Evolutionary conservation across 1,140 invertebrate species (phyloP).

Genomic region (Antheraea mylitta): DNA sequence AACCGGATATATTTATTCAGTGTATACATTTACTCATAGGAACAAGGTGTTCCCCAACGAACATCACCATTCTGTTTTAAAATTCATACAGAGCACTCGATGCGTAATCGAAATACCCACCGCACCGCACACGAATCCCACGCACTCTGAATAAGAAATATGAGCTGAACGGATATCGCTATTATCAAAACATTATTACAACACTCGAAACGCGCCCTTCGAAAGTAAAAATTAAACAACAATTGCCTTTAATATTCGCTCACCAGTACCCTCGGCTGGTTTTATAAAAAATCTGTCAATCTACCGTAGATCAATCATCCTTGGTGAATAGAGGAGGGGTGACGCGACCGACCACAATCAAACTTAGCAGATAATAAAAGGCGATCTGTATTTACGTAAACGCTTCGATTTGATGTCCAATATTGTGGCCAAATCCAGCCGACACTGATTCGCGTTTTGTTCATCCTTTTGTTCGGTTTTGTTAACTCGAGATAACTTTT

Average conservation of each 20-base stretch:
- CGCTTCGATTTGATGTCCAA: constrained; percentile 68
- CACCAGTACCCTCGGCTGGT: constrained; percentile 64
- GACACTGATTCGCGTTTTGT: constrained; percentile 43
- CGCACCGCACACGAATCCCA: constrained; percentile 43
- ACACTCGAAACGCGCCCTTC: constrained; percentile 72
- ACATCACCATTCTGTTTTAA: constrained; percentile 43
- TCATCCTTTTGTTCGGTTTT: constrained; percentile 35
- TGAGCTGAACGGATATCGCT: constrained; percentile 74
- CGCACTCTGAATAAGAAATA: constrained; percentile 76
- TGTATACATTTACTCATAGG: not conserved
- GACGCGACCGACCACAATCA: constrained; percentile 52
- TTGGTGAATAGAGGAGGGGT: constrained; percentile 65
- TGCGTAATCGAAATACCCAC: constrained; percentile 38
- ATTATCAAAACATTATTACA: constrained; percentile 79
- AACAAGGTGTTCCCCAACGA: constrained; percentile 59
- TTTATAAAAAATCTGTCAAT: constrained; percentile 77
- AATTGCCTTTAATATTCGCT: constrained; percentile 78
- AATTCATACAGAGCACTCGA: constrained; percentile 52
- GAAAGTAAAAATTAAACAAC: constrained; percentile 78
- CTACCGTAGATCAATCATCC: constrained; percentile 76
- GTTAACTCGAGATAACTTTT: constrained; percentile 1
- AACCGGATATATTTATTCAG: constrained; percentile 13
- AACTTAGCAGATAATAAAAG: constrained; percentile 71
- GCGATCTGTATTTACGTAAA: constrained; percentile 72
- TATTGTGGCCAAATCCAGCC: constrained; percentile 54